phyloP scores from a whole-genome alignment of 2,888 invertebrate species.

The Plebejus anna region DNA sequence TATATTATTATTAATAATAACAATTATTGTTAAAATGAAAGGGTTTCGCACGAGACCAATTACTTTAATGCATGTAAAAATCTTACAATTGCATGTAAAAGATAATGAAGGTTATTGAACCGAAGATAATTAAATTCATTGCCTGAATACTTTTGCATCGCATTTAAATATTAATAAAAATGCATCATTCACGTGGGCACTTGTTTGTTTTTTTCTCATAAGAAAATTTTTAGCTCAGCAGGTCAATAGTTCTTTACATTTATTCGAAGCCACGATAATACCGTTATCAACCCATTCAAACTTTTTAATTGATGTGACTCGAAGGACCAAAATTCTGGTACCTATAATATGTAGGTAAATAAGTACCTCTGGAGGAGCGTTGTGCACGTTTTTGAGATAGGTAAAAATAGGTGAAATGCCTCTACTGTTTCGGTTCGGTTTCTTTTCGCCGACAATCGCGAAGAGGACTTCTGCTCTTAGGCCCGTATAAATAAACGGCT shows the following conservation, averaged over 20 bases:
- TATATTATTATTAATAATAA: not conserved
- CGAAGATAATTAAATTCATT: conserved; percentile 21
- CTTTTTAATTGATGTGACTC: not conserved
- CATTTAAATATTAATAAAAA: conserved; percentile 24
- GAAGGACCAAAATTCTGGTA: not conserved
- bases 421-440: too few species aligned
- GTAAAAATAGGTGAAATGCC: too few species aligned
- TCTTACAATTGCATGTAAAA: conserved; percentile 15
- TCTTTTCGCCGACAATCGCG: too few species aligned
- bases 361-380: too few species aligned
- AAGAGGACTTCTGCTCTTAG: too few species aligned
- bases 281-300: not conserved
- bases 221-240: conserved; percentile 18
- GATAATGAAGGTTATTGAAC: conserved; percentile 27
- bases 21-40: not conserved
- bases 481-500: too few species aligned
- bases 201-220: conserved; percentile 10
- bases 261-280: not conserved
- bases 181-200: not conserved
- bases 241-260: conserved; percentile 17
- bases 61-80: conserved; percentile 25
- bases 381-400: too few species aligned
- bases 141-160: conserved; percentile 19
- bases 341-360: not conserved
- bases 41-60: not conserved